phyloP scores from a whole-genome alignment of 2,113 vertebrate genomes.

The Pterocles burchelli region DNA sequence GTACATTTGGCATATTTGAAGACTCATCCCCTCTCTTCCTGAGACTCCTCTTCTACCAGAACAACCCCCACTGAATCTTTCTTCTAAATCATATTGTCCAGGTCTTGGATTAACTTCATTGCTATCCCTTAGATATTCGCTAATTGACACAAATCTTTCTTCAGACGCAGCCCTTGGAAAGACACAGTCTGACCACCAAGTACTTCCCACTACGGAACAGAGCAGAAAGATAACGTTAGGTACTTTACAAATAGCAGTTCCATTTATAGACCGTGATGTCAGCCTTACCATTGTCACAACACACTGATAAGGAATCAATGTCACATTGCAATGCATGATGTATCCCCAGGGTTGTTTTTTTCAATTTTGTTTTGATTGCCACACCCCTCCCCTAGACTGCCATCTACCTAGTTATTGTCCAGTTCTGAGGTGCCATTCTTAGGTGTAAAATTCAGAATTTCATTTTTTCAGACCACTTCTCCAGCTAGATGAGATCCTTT shows the following conservation, averaged over 20 bases:
- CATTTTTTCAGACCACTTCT: not conserved
- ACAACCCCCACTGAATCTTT: not conserved
- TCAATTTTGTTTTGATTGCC: not conserved
- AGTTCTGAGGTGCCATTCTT: not conserved
- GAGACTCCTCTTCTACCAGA: not conserved
- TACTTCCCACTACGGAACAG: not conserved
- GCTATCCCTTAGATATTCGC: not conserved
- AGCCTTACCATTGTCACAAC: not conserved
- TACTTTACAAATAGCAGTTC: not conserved
- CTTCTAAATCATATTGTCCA: not conserved
- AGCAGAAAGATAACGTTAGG: not conserved
- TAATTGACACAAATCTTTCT: not conserved
- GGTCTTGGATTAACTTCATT: not conserved
- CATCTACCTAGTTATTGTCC: not conserved
- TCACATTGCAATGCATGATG: not conserved
- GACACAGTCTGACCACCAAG: not conserved
- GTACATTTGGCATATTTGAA: not conserved
- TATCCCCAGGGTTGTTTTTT: accelerated
- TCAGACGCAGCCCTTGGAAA: not conserved
- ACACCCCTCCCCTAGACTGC: not conserved
- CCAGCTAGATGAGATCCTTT: not conserved
- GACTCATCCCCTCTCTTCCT: not conserved
- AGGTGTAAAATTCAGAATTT: not conserved
- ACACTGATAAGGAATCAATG: not conserved
- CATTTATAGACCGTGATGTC: not conserved